phyloP scores from a whole-genome alignment of 2,113 vertebrate species.

The Bungarus multicinctus region DNA sequence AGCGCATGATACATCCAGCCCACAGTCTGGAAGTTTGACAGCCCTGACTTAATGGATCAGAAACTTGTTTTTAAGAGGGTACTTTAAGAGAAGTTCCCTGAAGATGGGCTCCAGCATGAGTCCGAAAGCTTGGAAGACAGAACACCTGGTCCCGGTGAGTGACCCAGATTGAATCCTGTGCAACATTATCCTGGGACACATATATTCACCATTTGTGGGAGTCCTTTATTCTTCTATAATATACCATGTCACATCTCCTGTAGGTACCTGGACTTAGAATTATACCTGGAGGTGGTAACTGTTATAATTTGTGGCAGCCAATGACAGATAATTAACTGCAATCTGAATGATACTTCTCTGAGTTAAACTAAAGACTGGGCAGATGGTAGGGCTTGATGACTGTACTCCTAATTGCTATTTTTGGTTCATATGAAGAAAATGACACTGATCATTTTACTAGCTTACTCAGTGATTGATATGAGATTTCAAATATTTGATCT shows the following conservation, averaged over 20 bases:
- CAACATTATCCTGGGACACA: neutral
- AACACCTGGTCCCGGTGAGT: neutral
- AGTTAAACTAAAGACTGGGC: slow-evolving; percentile 6
- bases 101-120: neutral
- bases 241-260: neutral
- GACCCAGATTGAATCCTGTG: neutral
- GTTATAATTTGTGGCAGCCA: neutral
- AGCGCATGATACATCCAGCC: no score
- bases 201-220: neutral
- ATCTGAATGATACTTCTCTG: slow-evolving; percentile 15
- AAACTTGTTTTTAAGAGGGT: neutral
- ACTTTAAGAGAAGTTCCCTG: neutral
- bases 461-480: neutral
- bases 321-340: slow-evolving; percentile 10
- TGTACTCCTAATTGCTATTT: slow-evolving; percentile 5
- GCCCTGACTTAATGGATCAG: neutral
- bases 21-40: no score
- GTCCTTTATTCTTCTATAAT: neutral
- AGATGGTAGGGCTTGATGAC: slow-evolving; percentile 6
- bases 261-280: slow-evolving; percentile 7
- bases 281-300: neutral
- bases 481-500: neutral
- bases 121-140: neutral
- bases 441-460: neutral
- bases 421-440: neutral